These are phyloP conservation scores for Ophioderma brevispina DNA, from an alignment of 35 echinoderm and acorn worm species.

Conservation along the genomic window DNA sequence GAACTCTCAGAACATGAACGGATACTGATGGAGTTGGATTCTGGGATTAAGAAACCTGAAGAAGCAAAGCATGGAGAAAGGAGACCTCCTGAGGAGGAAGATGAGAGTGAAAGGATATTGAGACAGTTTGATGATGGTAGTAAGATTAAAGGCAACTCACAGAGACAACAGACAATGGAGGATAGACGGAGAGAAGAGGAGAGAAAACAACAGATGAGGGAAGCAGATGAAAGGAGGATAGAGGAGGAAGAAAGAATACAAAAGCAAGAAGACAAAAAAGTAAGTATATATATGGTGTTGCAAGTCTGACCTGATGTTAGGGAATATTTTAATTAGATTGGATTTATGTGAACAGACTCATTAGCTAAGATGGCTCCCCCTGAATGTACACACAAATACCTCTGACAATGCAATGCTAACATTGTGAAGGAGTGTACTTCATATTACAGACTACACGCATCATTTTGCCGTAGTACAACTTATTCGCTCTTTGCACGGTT, in stretches of 20 bases:
- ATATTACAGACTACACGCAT: no score
- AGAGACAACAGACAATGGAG: conserved; percentile 17
- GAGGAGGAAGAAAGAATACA: conserved; percentile 2
- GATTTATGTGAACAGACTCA: no score
- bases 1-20: conserved; percentile 39
- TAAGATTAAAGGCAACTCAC: background rate
- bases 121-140: conserved; percentile 29
- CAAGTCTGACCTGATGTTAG: no score
- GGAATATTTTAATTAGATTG: no score
- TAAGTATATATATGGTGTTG: no score
- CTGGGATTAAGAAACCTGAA: conserved; percentile 24
- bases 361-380: no score
- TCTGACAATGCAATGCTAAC: no score
- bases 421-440: no score
- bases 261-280: conserved; percentile 26
- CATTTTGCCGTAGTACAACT: no score
- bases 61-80: background rate
- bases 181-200: conserved; percentile 29
- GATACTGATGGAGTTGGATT: conserved; percentile 55
- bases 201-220: conserved; percentile 23
- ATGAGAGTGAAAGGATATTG: conserved; percentile 14
- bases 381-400: no score
- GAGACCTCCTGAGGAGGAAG: background rate
- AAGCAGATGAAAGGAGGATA: conserved; percentile 33
- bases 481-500: no score